phyloP scores from a whole-genome alignment of 2,888 invertebrate species.

The Chromoteleia sp. region DNA sequence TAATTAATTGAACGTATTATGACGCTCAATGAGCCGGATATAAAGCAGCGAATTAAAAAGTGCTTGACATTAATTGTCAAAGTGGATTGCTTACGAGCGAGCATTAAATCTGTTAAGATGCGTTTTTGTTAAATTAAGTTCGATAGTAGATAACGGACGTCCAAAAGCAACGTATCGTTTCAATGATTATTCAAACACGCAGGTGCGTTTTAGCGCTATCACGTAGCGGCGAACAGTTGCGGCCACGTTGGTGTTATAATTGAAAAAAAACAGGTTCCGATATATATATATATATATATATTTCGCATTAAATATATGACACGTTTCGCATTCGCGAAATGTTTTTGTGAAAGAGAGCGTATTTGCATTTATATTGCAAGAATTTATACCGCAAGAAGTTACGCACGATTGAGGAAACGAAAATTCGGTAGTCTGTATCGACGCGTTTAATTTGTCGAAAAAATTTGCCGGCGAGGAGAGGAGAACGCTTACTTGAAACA shows the following conservation, averaged over 20 bases:
- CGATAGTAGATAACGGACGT: constrained; percentile 18
- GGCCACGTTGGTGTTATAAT: constrained; percentile 47
- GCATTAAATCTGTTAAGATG: constrained; percentile 46
- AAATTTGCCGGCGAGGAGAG: neutral
- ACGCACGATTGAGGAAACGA: constrained; percentile 47
- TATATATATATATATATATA: constrained; percentile 55
- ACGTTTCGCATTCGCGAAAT: constrained; percentile 34
- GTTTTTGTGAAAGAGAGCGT: constrained; percentile 27
- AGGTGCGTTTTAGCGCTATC: constrained; percentile 62
- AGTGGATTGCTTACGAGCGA: constrained; percentile 20
- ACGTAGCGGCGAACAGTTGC: constrained; percentile 54
- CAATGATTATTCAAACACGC: constrained; percentile 58
- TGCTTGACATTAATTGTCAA: constrained; percentile 24
- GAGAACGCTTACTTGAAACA: no score
- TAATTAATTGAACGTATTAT: constrained; percentile 15
- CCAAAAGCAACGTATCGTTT: constrained; percentile 40
- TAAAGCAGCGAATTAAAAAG: constrained; percentile 9
- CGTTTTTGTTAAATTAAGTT: constrained; percentile 38
- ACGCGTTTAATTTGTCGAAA: constrained; percentile 16
- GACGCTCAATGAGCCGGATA: constrained; percentile 6
- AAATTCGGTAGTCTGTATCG: constrained; percentile 34
- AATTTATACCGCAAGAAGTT: constrained; percentile 43
- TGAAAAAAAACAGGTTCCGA: constrained; percentile 64
- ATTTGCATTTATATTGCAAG: constrained; percentile 64
- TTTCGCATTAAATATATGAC: constrained; percentile 61